Base-by-base conservation (phyloP, 2,888 invertebrate species). In the Mythimna albipuncta region DNA sequence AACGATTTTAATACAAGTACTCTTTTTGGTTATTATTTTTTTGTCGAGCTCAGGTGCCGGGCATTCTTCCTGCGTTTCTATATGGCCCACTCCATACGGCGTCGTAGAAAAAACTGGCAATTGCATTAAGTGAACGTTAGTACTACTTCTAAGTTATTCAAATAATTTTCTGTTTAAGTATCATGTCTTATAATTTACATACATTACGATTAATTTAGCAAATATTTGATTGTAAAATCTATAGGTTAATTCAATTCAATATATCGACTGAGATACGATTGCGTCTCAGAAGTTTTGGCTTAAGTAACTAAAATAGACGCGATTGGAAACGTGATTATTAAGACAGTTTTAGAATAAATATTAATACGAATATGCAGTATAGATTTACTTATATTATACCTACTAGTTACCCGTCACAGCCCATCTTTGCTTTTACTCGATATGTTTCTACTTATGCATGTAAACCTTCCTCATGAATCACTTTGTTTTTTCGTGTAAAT, bases 11-110 rank as follows among this genome's bases (percentile, higher is more conserved):
- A 67, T 47, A 67, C n/a, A 50, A 41, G 54, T 6, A 59, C 72
- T 67, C 16, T 69, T 75, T 75, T 81, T 73, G 71, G 74, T 70
- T 67, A 73, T 75, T 55, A 55, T 73, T 81, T 82, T 72, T 78
- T 75, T 68, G 55, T 55, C 32, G 16, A 64, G 32, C 68, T 61
- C 44, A 64, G 21, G 69, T 72, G 21, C 66, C 67, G 32, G 13
- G 64, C 62, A 77, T 79, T 63, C 69, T 44, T 13, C 13, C 13
- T 68, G 57, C 73, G 41, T 75, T 47, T 66, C 26, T 65, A 72
- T 65, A 57, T 41, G 3, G 58, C 58, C 32, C 59, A 16, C 70
- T 82, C 44, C 62, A 75, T 61, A 81, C 66, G 84, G 75, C 9
- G 26, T 50, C 52, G 2, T 7, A 67, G 64, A 75, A 83, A 85